Base-by-base conservation (phyloP, 2,888 invertebrate species). In the Nudaria mundana region DNA sequence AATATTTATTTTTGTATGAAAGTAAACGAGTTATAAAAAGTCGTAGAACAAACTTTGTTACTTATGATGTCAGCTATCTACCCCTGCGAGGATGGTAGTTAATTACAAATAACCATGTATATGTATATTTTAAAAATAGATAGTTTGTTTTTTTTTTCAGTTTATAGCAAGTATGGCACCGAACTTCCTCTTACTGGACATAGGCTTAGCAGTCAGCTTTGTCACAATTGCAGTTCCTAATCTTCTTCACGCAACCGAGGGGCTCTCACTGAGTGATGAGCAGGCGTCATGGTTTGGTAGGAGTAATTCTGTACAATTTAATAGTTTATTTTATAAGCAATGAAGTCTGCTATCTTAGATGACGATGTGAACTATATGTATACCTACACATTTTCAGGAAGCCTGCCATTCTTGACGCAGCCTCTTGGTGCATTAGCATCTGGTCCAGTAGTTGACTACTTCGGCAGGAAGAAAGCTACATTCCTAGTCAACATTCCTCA, bases 271-370 rank as follows among this genome's bases (percentile, higher is more conserved):
- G 24, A 75, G 82, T 31, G 82, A 90, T 10, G 71, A 69, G 0
- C 82, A 91, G 52, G 90, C 91, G 0, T 91, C 91, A 3, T 91
- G 91, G 91, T 90, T 91, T 50, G 91, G 91, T 91, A 66, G 79
- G 79, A 13, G 8, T 11, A n/a, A n/a, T n/a, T n/a, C n/a, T 0
- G 5, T 1, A 22, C 5, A 22, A 8, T 3, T 10, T 10, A n/a
- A 3, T 10, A n/a, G 5, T 23, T n/a, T n/a, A 10, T 10, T 5
- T 10, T 7, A 4, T 23, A 26, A 22, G 3, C 23, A 5, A n/a
- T 12, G 3, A 6, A 35, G 7, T 12, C 23, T 44, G n/a, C n/a
- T n/a, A n/a, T n/a, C n/a, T n/a, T n/a, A n/a, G n/a, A n/a, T n/a
- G n/a, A n/a, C n/a, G n/a, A n/a, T n/a, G n/a, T n/a, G n/a, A n/a